These are phyloP conservation scores for Lacerta viridis DNA, from an alignment of 2,797 vertebrate species.

Conservation along the genomic window DNA sequence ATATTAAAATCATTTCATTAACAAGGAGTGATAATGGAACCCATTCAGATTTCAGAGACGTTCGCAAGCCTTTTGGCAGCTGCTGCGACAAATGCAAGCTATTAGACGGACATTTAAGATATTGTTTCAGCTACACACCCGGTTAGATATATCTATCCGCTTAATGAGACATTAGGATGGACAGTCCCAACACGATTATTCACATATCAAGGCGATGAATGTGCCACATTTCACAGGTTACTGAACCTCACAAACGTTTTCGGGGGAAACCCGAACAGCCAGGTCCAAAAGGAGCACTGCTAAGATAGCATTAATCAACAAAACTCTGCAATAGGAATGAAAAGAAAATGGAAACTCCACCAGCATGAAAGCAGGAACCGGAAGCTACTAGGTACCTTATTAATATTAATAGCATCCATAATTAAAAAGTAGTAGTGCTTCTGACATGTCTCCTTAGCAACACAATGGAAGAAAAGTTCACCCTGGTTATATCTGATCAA, in stretches of 20 bases:
- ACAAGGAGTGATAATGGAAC: constrained; percentile 55
- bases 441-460: neutral
- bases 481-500: neutral
- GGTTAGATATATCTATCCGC: constrained; percentile 44
- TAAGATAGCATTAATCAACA: neutral
- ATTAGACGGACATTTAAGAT: constrained; percentile 48
- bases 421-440: neutral
- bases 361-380: neutral
- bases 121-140: constrained; percentile 40
- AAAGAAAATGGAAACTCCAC: no score
- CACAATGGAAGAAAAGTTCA: no score
- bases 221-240: neutral
- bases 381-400: neutral
- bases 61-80: constrained; percentile 43
- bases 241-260: neutral
- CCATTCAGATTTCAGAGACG: constrained; percentile 56
- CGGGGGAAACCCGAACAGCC: neutral
- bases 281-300: no score
- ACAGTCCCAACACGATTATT: neutral
- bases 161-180: neutral
- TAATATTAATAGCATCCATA: neutral
- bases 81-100: constrained; percentile 35
- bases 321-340: neutral
- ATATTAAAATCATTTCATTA: constrained; percentile 73
- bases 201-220: neutral